These are phyloP conservation scores for Apotomis turbidana DNA, from an alignment of 2,888 invertebrate species.

Conservation along the genomic window DNA sequence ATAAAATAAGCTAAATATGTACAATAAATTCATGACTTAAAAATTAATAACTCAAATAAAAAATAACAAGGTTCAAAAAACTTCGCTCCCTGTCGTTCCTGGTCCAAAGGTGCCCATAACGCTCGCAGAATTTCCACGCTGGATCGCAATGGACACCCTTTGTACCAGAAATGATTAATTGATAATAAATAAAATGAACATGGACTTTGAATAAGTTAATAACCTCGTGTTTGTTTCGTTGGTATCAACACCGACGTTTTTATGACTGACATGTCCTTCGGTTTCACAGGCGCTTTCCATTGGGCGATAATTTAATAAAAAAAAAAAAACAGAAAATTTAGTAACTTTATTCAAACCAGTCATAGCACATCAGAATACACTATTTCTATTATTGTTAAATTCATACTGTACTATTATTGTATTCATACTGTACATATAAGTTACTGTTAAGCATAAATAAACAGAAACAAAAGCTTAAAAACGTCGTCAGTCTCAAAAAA, in stretches of 20 bases:
- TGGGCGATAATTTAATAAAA: neutral
- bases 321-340: conserved; percentile 20
- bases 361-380: conserved; percentile 7
- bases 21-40: too few relatives aligned
- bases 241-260: too few relatives aligned
- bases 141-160: too few relatives aligned
- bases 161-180: too few relatives aligned
- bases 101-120: too few relatives aligned
- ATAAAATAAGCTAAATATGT: too few relatives aligned
- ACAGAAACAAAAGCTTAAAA: conserved; percentile 14
- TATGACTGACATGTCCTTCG: too few relatives aligned
- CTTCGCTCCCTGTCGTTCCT: too few relatives aligned
- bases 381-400: conserved; percentile 10
- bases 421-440: conserved; percentile 17
- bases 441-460: neutral
- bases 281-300: too few relatives aligned
- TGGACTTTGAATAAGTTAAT: conserved; percentile 16
- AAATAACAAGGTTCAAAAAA: too few relatives aligned
- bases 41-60: too few relatives aligned
- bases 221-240: conserved; percentile 4
- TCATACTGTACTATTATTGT: conserved; percentile 21
- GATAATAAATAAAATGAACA: conserved; percentile 13
- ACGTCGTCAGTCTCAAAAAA: conserved; percentile 26
- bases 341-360: conserved; percentile 33
- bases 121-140: too few relatives aligned